These are phyloP conservation scores for Glaucomys volans DNA, from an alignment of 2,113 vertebrate species.

Conservation along the genomic window DNA sequence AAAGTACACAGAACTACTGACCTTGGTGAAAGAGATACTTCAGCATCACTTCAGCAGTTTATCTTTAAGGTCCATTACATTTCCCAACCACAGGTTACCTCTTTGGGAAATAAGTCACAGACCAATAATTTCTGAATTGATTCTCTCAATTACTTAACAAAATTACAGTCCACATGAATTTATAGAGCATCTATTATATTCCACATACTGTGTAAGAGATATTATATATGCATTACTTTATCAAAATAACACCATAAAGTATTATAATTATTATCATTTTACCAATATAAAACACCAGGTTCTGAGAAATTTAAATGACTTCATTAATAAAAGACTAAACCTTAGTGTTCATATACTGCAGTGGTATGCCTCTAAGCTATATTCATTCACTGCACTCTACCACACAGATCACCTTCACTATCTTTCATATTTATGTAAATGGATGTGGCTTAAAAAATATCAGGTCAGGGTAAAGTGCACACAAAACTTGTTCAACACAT, in stretches of 20 bases:
- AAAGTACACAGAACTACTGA: background rate
- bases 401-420: background rate
- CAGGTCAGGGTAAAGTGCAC: background rate
- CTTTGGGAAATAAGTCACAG: conserved; percentile 38
- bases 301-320: conserved; percentile 32
- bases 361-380: background rate
- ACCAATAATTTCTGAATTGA: conserved; percentile 48
- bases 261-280: conserved; percentile 48
- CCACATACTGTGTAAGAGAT: background rate
- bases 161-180: conserved; percentile 27
- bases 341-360: background rate
- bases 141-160: conserved; percentile 50
- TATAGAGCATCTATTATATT: conserved; percentile 6
- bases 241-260: conserved; percentile 16
- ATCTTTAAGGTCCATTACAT: background rate
- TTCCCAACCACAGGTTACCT: conserved; percentile 52
- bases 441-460: background rate
- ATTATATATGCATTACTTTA: conserved; percentile 36
- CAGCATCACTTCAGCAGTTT: background rate
- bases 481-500: conserved; percentile 5
- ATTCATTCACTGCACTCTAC: background rate
- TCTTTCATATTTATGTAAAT: background rate
- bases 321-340: conserved; percentile 38
- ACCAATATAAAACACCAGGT: conserved; percentile 21
- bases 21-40: conserved; percentile 27